A percentile compares a stretch with the other conserved stretches of the same genome.
These are phyloP conservation scores for Thunnus albacares DNA, from an alignment of 2,797 vertebrate species.

Conservation along the genomic window DNA sequence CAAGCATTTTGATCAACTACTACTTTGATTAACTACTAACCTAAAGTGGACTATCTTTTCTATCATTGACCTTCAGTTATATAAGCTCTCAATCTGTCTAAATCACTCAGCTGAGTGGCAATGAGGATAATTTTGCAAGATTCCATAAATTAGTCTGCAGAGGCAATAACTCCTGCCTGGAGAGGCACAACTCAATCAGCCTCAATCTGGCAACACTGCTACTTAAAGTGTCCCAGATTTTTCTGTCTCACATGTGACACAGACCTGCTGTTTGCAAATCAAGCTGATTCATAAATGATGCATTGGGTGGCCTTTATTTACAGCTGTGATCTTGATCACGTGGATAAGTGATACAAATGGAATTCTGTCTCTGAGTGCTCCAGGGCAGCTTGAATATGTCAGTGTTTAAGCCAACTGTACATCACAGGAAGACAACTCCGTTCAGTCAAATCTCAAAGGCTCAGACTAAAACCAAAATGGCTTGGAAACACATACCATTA, in stretches of 20 bases:
- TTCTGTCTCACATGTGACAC: neutral
- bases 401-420: neutral
- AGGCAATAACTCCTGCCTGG: conserved; percentile 50
- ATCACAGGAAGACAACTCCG: neutral
- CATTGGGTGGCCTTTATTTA: neutral
- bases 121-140: conserved; percentile 60
- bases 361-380: neutral
- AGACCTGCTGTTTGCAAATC: conserved; percentile 6
- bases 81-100: conserved; percentile 27
- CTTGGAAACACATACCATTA: too few relatives aligned
- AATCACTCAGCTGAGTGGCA: conserved; percentile 43
- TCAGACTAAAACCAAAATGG: neutral
- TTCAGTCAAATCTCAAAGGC: neutral
- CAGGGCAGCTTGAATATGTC: neutral
- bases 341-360: neutral
- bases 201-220: conserved; percentile 37
- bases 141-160: conserved; percentile 55
- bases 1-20: conserved; percentile 5
- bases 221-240: conserved; percentile 24
- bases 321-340: neutral
- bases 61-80: conserved; percentile 33
- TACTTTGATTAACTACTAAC: conserved; percentile 9
- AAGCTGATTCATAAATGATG: neutral
- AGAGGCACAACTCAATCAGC: conserved; percentile 48
- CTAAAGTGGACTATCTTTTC: conserved; percentile 26